A percentile compares a stretch with the other conserved stretches of the same genome.
phyloP scores from a whole-genome alignment of 2,113 vertebrate genomes.

The Leucoraja erinaceus region DNA sequence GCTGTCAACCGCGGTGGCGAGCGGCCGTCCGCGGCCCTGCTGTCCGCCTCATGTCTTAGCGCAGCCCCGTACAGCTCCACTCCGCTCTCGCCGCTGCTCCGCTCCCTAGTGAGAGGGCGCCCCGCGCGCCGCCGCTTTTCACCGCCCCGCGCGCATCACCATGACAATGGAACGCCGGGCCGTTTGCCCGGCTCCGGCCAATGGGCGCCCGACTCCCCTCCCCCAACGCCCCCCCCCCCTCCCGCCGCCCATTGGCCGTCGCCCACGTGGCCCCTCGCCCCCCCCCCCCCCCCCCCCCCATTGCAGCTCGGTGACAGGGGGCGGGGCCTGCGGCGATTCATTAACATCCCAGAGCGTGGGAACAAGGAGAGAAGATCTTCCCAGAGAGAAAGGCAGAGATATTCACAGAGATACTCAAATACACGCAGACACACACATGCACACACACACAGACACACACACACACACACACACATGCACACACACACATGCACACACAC shows the following conservation, averaged over 20 bases:
- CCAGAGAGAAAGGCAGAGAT: slow-evolving; percentile 18
- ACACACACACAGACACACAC: too few species aligned
- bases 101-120: neutral
- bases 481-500: too few species aligned
- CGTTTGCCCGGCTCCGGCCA: neutral
- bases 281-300: neutral
- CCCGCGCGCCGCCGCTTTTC: neutral
- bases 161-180: slow-evolving; percentile 14
- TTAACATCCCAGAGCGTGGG: slow-evolving; percentile 30
- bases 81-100: neutral
- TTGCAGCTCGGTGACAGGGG: neutral
- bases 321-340: neutral
- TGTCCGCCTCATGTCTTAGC: neutral
- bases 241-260: neutral
- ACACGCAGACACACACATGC: neutral
- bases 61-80: neutral
- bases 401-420: neutral
- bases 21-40: neutral
- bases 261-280: neutral
- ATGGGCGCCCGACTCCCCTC: neutral
- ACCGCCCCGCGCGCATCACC: neutral
- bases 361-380: slow-evolving; percentile 26
- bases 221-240: neutral
- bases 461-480: too few species aligned
- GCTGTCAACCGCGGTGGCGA: neutral